phyloP scores from a whole-genome alignment of 2,797 vertebrate species.

The Eulemur coronatus region DNA sequence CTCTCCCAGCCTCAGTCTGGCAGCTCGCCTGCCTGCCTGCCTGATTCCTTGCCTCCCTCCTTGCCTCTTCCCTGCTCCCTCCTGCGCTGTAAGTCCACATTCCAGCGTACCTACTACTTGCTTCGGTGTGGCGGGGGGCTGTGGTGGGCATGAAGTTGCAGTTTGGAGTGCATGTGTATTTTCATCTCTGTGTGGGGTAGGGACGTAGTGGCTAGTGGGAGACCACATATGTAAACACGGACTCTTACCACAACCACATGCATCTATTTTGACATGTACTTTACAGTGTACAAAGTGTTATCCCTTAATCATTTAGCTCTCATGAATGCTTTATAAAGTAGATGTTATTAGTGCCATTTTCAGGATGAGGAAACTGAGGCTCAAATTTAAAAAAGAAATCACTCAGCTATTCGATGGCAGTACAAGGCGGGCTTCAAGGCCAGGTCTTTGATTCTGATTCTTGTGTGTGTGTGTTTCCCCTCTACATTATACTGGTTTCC shows the following conservation, averaged over 20 bases:
- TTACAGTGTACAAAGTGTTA: background rate
- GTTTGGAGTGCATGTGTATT: background rate
- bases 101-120: background rate
- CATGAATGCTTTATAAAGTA: background rate
- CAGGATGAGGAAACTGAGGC: background rate
- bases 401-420: background rate
- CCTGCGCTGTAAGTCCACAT: background rate
- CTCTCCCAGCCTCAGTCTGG: conserved; percentile 52
- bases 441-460: background rate
- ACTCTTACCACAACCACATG: background rate
- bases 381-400: background rate
- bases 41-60: background rate
- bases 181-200: background rate
- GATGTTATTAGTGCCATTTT: background rate
- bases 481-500: background rate
- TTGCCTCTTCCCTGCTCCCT: background rate
- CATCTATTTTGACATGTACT: background rate
- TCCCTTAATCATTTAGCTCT: background rate
- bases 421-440: background rate
- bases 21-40: conserved; percentile 47
- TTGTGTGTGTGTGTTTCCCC: background rate
- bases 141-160: too few species aligned
- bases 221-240: background rate
- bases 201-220: background rate
- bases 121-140: background rate